Conservation (phyloP, 2,888 invertebrate species). For the Perithous albicinctus region DNA sequence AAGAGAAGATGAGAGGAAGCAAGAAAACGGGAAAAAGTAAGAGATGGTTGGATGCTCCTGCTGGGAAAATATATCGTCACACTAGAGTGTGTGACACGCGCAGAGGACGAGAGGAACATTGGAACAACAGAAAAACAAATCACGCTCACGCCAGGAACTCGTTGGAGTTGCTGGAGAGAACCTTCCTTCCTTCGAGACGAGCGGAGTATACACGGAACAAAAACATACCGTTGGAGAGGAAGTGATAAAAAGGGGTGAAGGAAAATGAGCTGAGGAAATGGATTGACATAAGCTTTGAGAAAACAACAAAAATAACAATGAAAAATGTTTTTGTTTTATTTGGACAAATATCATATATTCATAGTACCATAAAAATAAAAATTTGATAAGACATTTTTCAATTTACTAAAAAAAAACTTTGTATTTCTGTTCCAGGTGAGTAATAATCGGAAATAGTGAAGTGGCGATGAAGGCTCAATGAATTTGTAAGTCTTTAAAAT, state of each 20-base stretch:
- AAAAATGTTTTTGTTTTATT: conserved; percentile 25
- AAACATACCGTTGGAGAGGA: conserved; percentile 36
- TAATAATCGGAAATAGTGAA: neutral
- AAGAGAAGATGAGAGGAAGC: conserved; percentile 30
- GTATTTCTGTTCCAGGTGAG: conserved; percentile 59
- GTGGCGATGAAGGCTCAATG: neutral
- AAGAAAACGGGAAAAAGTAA: conserved; percentile 26
- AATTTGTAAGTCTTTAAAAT: conserved; percentile 37
- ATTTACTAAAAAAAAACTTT: neutral
- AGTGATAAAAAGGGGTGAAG: conserved; percentile 49
- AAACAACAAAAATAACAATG: conserved; percentile 37
- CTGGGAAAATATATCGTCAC: conserved; percentile 60
- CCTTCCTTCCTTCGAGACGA: conserved; percentile 39
- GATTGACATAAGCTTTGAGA: conserved; percentile 49
- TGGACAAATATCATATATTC: neutral
- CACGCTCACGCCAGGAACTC: conserved; percentile 60
- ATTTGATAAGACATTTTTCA: conserved; percentile 5
- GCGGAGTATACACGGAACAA: conserved; percentile 14
- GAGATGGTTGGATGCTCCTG: conserved; percentile 47
- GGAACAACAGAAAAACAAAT: conserved; percentile 68
- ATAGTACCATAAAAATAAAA: neutral
- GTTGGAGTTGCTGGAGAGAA: conserved; percentile 41
- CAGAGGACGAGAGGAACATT: conserved; percentile 55
- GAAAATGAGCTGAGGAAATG: conserved; percentile 44
- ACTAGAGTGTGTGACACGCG: conserved; percentile 53